Evolutionary conservation across 2,888 invertebrate species (phyloP), one percentile per base, ranked within the genome.

Genomic region (Chloromyia formosa): DNA sequence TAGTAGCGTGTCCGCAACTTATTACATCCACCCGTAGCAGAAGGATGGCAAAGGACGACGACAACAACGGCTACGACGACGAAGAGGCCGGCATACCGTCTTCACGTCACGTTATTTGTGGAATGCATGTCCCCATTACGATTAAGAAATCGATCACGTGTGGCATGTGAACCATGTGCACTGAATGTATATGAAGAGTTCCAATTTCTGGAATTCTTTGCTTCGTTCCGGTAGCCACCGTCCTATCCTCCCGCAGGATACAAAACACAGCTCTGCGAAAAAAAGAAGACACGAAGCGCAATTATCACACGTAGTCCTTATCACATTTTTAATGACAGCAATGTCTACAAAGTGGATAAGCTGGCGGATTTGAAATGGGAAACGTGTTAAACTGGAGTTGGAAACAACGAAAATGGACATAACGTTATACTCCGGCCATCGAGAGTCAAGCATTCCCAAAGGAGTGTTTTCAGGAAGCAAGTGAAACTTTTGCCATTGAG

Each of bases 141-240:
- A 71, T 71, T 71, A 71, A 71, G 71, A 71, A 71, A 56, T 71
- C 71, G 71, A 71, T 71, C 71, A 69, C 69, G 69, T 69, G 53
- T 56, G 49, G 56, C 40, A 42, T 66, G 66, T 42, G 66, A 61
- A 35, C 49, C 22, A 49, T 49, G 66, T 49, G 66, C 66, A 66
- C 20, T 66, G 66, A 66, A 66, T 66, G 49, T 45, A 66, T 66
- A 66, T 66, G 66, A 66, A 66, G 66, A 22, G 62, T n/a, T 62
- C 40, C 40, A 4, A 62, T 40, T 62, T 16, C 27, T 60, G 23
- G 23, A 22, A 62, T 16, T 40, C 16, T 14, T 35, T n/a, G 16
- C n/a, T n/a, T 3, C 12, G 14, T 49, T 49, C 49, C 49, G 14
- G 16, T 49, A 12, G 3, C 16, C 49, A 49, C 49, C 5, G 14